phyloP scores from a whole-genome alignment of 2,797 vertebrate species.

The Leontopithecus rosalia region DNA sequence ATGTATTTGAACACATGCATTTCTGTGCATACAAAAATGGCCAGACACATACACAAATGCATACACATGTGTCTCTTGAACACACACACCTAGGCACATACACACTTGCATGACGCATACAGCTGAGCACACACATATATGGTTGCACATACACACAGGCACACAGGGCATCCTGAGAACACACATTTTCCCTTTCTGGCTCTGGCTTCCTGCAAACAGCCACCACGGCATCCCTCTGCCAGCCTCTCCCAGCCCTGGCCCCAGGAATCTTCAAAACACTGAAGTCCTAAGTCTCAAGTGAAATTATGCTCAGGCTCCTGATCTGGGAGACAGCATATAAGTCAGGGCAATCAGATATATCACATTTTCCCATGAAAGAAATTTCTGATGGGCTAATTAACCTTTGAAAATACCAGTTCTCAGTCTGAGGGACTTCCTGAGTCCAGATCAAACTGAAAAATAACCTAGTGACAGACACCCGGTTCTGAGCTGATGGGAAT shows the following conservation, averaged over 20 bases:
- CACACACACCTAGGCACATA: neutral
- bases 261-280: neutral
- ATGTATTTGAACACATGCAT: neutral
- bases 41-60: neutral
- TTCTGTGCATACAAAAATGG: neutral
- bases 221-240: too few relatives aligned
- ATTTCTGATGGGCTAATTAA: constrained; percentile 23
- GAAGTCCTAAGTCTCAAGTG: neutral
- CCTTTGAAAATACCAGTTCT: constrained; percentile 59
- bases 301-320: neutral
- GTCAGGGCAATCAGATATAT: constrained; percentile 24
- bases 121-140: neutral
- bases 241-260: neutral
- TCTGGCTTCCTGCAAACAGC: neutral
- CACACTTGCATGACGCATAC: neutral
- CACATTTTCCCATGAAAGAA: constrained; percentile 51
- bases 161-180: neutral
- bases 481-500: constrained; percentile 56
- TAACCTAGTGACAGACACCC: too few relatives aligned
- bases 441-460: constrained; percentile 61
- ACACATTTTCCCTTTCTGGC: neutral
- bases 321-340: neutral
- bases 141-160: neutral
- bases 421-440: constrained; percentile 50
- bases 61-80: neutral